Evolutionary conservation across 2,113 vertebrate genomes (phyloP), one percentile per base, ranked within the genome.

Genomic region (Triplophysa rosa): DNA sequence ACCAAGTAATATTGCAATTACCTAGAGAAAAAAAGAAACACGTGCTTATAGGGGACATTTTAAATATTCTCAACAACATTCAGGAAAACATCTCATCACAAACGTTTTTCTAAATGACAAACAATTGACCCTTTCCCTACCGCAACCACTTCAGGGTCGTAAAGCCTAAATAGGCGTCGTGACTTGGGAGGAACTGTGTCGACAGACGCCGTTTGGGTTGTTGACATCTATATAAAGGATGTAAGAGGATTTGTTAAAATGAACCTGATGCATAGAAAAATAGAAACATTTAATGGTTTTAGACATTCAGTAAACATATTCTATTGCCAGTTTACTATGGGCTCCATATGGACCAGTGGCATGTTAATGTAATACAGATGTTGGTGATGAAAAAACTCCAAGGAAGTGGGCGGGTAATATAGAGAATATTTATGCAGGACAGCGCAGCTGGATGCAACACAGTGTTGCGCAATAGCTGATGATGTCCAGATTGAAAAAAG

Each of bases 1-100:
- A n/a, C 93, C 93, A 24, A 92, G 24, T 67, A 93, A 80, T 81
- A 93, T 90, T 52, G 87, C 83, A 70, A 89, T 78, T 80, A 93
- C 88, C 93, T 93, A 65, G 21, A 81, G 42, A 14, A 80, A 52
- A 45, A 24, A 58, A 33, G 33, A 33, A n/a, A 56, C 13, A 47
- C 29, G 42, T 23, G 26, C 6, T 37, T 45, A 37, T 23, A 70
- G 12, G 19, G 0, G 23, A 16, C 42, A 74, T 12, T 11, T 12
- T 13, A 47, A 59, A 45, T 6, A 49, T 19, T n/a, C 14, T 14
- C 33, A 59, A 37, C 54, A 72, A 59, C 69, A 37, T 37, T 29
- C 29, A 65, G 63, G 16, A 69, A 66, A 68, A 49, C n/a, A 47
- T 47, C 8, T 24, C 13, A 42, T 67, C 65, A 19, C 37, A 45